phyloP scores from a whole-genome alignment of 1,140 invertebrate species.

The Lordiphosa mommai region DNA sequence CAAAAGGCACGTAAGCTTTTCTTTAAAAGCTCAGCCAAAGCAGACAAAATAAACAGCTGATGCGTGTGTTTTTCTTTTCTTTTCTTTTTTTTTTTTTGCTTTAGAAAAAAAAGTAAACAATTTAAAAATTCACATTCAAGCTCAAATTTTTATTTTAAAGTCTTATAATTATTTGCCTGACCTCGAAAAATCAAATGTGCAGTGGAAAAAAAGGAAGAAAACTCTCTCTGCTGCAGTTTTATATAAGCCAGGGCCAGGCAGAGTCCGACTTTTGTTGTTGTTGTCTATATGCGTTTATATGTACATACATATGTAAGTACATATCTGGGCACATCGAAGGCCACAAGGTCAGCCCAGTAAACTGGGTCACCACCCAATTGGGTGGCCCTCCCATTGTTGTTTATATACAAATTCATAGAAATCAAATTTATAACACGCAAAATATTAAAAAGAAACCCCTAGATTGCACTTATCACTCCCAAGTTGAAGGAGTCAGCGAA shows the following conservation, averaged over 20 bases:
- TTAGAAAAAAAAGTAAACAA: slow-evolving; percentile 32
- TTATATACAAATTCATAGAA: slow-evolving; percentile 10
- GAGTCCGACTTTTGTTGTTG: slow-evolving; percentile 12
- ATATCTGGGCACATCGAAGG: slow-evolving; percentile 27
- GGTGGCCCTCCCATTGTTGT: slow-evolving; percentile 9
- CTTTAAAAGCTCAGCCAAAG: slow-evolving; percentile 6
- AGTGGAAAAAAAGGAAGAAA: slow-evolving; percentile 9
- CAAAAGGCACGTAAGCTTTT: too few relatives aligned
- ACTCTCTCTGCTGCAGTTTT: slow-evolving; percentile 20
- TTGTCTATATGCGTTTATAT: slow-evolving; percentile 15
- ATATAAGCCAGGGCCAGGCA: slow-evolving; percentile 64
- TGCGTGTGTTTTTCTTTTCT: slow-evolving; percentile 7
- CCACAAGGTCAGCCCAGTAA: slow-evolving; percentile 57
- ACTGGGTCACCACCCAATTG: slow-evolving; percentile 66
- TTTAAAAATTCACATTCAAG: slow-evolving; percentile 32
- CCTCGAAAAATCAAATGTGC: slow-evolving; percentile 25
- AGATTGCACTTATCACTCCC: background rate
- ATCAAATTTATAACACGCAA: slow-evolving; percentile 20
- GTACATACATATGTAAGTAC: slow-evolving; percentile 10
- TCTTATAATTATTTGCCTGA: slow-evolving; percentile 4
- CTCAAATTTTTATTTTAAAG: slow-evolving; percentile 15
- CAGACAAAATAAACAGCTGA: background rate
- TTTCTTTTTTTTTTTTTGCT: background rate
- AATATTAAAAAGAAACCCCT: slow-evolving; percentile 14
- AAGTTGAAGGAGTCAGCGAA: slow-evolving; percentile 29